Evolutionary conservation across 2,888 invertebrate genomes (phyloP), one percentile per base, ranked within the genome.

Genomic region (Cryptus armator): DNA sequence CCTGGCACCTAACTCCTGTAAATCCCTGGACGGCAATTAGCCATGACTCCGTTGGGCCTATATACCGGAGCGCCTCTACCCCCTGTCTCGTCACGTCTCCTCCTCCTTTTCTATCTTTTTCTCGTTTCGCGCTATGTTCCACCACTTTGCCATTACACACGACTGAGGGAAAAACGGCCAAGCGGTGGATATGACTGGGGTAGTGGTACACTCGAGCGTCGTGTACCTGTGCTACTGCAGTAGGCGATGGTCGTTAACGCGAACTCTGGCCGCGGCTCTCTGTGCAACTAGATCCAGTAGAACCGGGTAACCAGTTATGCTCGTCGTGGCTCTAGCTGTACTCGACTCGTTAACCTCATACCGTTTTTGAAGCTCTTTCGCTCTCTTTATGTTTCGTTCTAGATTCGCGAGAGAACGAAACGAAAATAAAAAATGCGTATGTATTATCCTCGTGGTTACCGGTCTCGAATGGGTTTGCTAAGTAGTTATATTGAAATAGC

Each of bases 21-120:
- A 91, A 91, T 91, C 90, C 91, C 89, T 88, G 87, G 90, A 87
- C 88, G 82, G 90, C 90, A 92, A 92, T 91, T 92, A 91, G 90
- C 88, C 88, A 85, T 88, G 88, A 80, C 72, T 75, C 75, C 66
- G 81, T 87, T 7, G 37, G 81, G 89, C 89, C 90, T 90, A 89
- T 90, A 89, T 86, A 71, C 10, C 56, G 32, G 16, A 19, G 10
- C 70, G 80, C 29, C 62, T 14, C 32, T 14, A 12, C 32, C 83
- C 84, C 87, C 70, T 86, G 86, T 88, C 86, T 86, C 86, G 71
- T 87, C 85, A 83, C 85, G 83, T 84, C 85, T 81, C 88, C 87
- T 87, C 87, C 16, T 32, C 62, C 66, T 64, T 24, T 43, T 19
- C 44, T n/a, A 32, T 71, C 66, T 48, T 16, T 44, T 48, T 68